Evolutionary conservation across 2,888 invertebrate genomes (phyloP), one percentile per base, ranked within the genome.

Genomic region (Yponomeuta sedellus): DNA sequence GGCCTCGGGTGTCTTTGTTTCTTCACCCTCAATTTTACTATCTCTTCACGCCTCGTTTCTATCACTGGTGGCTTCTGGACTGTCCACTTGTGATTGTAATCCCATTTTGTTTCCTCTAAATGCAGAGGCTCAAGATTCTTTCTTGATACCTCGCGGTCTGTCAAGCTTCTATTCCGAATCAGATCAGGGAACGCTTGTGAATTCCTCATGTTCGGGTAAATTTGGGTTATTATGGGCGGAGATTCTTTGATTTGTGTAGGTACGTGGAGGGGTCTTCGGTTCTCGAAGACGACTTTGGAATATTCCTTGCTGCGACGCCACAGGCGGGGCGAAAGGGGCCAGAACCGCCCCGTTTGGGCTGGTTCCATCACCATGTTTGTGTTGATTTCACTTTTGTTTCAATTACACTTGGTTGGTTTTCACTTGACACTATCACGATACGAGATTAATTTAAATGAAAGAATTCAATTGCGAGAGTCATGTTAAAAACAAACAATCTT

Each of bases 321-420:
- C 20, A 91, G 74, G 11, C 88, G 83, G 25, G 91, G 91, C 56
- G 90, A 91, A 20, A 91, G 76, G 39, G 91, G 90, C 91, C 91
- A 91, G 70, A 91, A 88, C 28, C 87, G 82, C 75, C 86, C 86
- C 68, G 78, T 80, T 71, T 81, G 84, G 64, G 84, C 77, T 69
- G 88, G 80, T 82, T 91, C 90, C 88, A 91, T 88, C 72, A 90
- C 88, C 91, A 91, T 91, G 80, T 84, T 87, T 65, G 71, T 67
- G 10, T 28, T 16, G 16, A 12, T 16, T 52, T 59, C 59, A 59
- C 22, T 59, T 59, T 59, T 59, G 16, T 70, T 65, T 68, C 61
- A 40, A 67, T 66, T 34, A 64, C 68, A 68, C 68, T 66, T 64
- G 63, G 64, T 56, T 67, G 57, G 16, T 52, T 52, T 52, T 52